Conservation (phyloP, 2,113 vertebrate genomes). For the Paramormyrops kingsleyae region DNA sequence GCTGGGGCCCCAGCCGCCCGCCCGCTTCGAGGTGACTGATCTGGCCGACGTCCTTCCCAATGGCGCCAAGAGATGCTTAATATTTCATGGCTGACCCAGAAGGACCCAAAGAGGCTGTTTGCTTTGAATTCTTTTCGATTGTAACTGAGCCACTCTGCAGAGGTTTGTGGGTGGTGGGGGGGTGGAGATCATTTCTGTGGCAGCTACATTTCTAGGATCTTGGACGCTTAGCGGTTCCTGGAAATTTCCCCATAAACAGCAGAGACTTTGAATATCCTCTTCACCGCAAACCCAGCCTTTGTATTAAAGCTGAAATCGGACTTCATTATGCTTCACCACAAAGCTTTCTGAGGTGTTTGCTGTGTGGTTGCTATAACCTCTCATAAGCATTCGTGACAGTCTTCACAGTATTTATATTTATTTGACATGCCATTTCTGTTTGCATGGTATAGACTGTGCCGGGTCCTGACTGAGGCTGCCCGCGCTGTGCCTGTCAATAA, state of each 20-base stretch:
- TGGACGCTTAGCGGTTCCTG: background rate
- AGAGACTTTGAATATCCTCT: background rate
- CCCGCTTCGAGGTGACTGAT: background rate
- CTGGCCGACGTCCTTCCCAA: background rate
- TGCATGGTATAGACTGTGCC: background rate
- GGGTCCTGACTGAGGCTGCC: background rate
- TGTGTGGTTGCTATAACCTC: background rate
- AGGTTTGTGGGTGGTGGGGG: background rate
- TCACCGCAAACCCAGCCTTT: background rate
- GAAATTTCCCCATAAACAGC: background rate
- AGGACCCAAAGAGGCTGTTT: background rate
- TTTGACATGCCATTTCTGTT: background rate
- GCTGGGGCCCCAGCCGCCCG: too few relatives aligned
- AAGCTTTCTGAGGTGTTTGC: background rate
- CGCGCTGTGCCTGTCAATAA: background rate
- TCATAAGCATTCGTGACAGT: background rate
- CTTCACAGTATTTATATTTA: background rate
- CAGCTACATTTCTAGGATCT: background rate
- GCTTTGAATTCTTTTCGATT: background rate
- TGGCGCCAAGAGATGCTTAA: background rate
- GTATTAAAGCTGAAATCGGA: background rate
- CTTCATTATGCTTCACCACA: background rate
- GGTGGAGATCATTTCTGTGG: background rate
- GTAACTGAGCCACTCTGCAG: background rate
- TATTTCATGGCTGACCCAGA: slow-evolving; percentile 7